These are phyloP conservation scores for Mus pahari DNA, from an alignment of 2,113 vertebrate species.

Conservation along the genomic window DNA sequence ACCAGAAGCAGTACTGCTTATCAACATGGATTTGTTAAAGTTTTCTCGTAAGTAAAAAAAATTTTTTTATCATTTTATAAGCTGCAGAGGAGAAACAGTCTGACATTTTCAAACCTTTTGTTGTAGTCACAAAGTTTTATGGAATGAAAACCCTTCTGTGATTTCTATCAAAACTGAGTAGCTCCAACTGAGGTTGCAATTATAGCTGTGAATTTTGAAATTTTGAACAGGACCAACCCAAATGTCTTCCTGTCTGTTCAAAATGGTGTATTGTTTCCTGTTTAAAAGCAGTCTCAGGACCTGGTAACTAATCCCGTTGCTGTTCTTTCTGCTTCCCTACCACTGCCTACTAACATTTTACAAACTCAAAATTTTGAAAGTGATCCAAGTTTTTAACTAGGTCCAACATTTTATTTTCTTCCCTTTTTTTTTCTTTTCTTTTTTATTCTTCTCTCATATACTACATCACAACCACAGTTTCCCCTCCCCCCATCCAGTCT, in stretches of 20 bases:
- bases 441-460: background rate
- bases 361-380: slow-evolving; percentile 65
- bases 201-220: background rate
- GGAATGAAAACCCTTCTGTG: background rate
- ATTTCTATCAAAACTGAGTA: slow-evolving; percentile 9
- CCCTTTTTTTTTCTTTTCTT: background rate
- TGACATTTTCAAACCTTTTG: slow-evolving; percentile 31
- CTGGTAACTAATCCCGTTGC: slow-evolving; percentile 34
- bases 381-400: slow-evolving; percentile 59
- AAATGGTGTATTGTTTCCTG: background rate
- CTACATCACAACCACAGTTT: background rate
- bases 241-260: background rate
- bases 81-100: background rate
- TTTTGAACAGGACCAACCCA: background rate
- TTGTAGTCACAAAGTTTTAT: slow-evolving; percentile 23
- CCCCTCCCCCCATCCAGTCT: background rate
- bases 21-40: background rate
- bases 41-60: slow-evolving; percentile 34
- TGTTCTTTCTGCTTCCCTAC: slow-evolving; percentile 31
- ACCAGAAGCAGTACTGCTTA: background rate
- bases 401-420: background rate
- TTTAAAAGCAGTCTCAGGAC: background rate
- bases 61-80: background rate
- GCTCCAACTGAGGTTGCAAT: background rate
- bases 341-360: slow-evolving; percentile 60